Evolutionary conservation across 2,797 vertebrate genomes (phyloP), one percentile per base, ranked within the genome.

Genomic region (Notolepis coatsorum): DNA sequence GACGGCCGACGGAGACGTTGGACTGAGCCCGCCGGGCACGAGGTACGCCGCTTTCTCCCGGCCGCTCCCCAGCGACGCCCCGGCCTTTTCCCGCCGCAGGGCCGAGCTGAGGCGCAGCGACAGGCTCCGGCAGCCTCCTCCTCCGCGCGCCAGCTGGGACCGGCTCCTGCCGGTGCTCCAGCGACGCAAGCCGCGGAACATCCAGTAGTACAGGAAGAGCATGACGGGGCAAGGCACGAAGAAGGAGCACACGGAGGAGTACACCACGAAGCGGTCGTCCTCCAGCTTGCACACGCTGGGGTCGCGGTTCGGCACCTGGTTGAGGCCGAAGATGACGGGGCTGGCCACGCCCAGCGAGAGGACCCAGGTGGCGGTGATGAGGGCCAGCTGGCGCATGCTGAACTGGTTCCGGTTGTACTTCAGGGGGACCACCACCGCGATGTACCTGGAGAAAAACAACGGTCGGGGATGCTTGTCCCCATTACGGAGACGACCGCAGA

Each of bases 381-480:
- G 84, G 1, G 71, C 68, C 28, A 92, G 80, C 83, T 93, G 92
- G 3, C 91, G 88, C 43, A 88, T 27, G 2, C 92, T 92, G 75
- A 93, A 93, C 75, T 91, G 91, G 78, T 92, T 93, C 53, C 91
- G 75, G 87, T 92, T 93, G 80, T 93, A 93, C 77, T 91, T 90
- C 20, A 93, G 79, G 17, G 92, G 92, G 13, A 92, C 84, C 10
- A 91, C 87, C 51, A 93, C 91, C 0, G 92, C 92, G 0, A 93
- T 91, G 72, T 91, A 93, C 78, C 92, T 92, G 76, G 4, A 71
- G 28, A n/a, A 8, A 18, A 6, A 6, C 8, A 28, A 21, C 17
- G 2, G 3, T 13, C 4, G 23, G 7, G 27, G 2, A n/a, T n/a
- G n/a, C n/a, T n/a, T n/a, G n/a, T n/a, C n/a, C n/a, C n/a, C n/a